These are phyloP conservation scores for Tiliacea aurago DNA, from an alignment of 2,888 invertebrate species.

Conservation along the genomic window DNA sequence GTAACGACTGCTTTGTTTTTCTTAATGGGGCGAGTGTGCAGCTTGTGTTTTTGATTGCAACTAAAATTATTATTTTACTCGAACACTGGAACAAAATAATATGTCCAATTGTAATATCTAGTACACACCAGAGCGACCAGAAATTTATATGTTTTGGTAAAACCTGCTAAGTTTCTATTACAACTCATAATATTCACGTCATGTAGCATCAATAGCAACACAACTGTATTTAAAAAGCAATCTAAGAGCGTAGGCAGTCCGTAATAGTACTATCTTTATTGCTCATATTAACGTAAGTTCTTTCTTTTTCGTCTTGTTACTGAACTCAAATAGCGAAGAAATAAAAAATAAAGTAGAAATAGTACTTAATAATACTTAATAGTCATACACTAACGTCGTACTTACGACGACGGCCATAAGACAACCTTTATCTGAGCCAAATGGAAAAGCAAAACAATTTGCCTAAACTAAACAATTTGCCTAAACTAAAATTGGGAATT, in stretches of 20 bases:
- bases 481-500: not conserved
- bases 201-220: not conserved
- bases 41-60: constrained; percentile 20
- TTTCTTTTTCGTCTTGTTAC: constrained; percentile 17
- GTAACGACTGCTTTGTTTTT: constrained; percentile 21
- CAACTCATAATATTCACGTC: not conserved
- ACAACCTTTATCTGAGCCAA: constrained; percentile 1
- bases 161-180: not conserved
- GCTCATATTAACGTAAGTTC: not conserved
- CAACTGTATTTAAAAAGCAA: constrained; percentile 1
- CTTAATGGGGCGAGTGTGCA: not conserved
- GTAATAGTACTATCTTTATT: constrained; percentile 17
- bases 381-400: not conserved
- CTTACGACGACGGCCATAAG: not conserved
- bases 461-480: constrained; percentile 11
- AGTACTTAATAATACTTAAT: constrained; percentile 5
- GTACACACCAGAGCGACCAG: not conserved
- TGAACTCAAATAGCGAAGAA: constrained; percentile 6
- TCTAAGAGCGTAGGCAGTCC: constrained; percentile 5
- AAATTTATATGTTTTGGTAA: not conserved
- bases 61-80: constrained; percentile 17
- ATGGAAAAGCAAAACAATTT: constrained; percentile 23
- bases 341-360: constrained; percentile 8
- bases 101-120: too few species aligned
- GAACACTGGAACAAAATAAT: not conserved